Evolutionary conservation across 1,140 invertebrate species (phyloP).

Genomic region (Nilaparvata lugens): DNA sequence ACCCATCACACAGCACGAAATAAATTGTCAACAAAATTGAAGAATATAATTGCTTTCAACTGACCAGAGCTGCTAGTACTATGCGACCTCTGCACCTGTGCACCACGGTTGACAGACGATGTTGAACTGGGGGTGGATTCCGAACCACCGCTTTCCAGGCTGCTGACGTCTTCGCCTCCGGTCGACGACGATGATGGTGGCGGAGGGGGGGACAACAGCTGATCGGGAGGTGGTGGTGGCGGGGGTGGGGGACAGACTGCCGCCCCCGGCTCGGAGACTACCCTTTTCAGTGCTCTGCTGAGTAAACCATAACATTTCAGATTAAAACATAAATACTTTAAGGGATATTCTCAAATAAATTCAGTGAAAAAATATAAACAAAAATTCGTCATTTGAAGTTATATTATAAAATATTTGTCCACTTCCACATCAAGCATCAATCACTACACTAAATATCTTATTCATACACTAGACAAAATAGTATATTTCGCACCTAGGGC

Average conservation of each 20-base stretch:
- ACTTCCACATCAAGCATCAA: no score
- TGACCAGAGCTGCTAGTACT: neutral
- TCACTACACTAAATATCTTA: no score
- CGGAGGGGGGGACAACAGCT: conserved; percentile 14
- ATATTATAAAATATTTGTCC: no score
- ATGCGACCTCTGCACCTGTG: neutral
- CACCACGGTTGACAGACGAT: neutral
- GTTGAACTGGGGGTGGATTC: neutral
- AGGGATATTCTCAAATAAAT: no score
- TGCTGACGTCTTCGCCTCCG: neutral
- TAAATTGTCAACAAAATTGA: neutral
- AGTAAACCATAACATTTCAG: no score
- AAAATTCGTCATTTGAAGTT: no score
- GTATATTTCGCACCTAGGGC: no score
- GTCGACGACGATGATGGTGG: neutral
- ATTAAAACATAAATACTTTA: no score
- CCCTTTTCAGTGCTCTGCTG: conserved; percentile 35
- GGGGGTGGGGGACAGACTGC: conserved; percentile 36
- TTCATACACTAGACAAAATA: no score
- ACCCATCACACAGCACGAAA: no score
- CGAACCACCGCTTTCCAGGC: neutral
- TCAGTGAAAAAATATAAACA: no score
- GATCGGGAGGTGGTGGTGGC: conserved; percentile 16
- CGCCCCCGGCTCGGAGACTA: conserved; percentile 39
- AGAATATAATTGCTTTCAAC: neutral